Evolutionary conservation across 2,888 invertebrate genomes (phyloP).

Genomic region (Alentia gelatinosa): DNA sequence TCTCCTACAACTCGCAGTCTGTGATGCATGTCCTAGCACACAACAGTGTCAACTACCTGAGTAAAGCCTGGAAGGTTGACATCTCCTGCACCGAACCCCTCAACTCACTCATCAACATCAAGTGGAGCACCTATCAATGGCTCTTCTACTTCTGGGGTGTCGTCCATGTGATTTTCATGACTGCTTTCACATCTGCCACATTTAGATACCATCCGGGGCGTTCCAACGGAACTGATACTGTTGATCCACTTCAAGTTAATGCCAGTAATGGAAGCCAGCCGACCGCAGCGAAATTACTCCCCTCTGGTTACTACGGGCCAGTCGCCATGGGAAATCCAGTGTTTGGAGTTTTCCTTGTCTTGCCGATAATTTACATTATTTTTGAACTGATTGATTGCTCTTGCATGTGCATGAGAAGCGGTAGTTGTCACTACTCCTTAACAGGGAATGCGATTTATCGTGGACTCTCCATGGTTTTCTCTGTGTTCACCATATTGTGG

Average conservation of each 20-base stretch:
- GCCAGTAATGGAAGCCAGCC: not conserved
- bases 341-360: not conserved
- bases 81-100: not conserved
- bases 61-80: not conserved
- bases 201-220: not conserved
- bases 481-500: not conserved
- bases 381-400: not conserved
- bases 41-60: not conserved
- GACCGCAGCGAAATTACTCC: not conserved
- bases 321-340: not conserved
- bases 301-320: not conserved
- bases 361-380: not conserved
- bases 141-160: not conserved
- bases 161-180: not conserved
- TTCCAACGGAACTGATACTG: not conserved
- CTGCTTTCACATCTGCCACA: not conserved
- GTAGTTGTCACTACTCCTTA: not conserved
- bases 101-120: not conserved
- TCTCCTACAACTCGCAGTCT: not conserved
- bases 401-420: not conserved
- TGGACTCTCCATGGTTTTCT: not conserved
- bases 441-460: constrained; percentile 5
- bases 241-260: no score
- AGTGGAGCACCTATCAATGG: not conserved
- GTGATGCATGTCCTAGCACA: constrained; percentile 44